Base-by-base conservation (phyloP, 1,140 invertebrate genomes). In the Grapholita molesta region DNA sequence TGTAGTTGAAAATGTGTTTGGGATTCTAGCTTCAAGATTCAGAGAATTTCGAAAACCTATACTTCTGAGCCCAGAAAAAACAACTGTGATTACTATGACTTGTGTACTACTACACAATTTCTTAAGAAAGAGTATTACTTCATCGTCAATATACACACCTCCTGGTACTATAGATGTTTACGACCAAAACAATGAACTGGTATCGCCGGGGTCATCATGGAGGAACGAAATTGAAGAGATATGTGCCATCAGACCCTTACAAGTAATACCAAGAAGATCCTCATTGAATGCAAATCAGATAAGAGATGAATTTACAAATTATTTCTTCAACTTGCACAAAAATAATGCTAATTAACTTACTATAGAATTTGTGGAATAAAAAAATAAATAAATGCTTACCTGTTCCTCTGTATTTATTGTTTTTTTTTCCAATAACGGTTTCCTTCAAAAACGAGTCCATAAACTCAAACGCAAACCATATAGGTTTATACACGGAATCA, bases 1-100 rank as follows among this genome's bases (percentile, higher is more conserved):
- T 64, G 81, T 88, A 12, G 81, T 93, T 7, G 92, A 94, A 80
- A 93, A 93, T 80, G 83, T 77, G 6, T 93, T 93, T 77, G 92
- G 92, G 5, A 90, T 93, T 57, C 64, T 93, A 33, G 68, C 85
- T 4, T 74, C 78, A 8, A 78, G 80, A 67, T 93, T 86, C 78
- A 64, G 86, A 66, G 74, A 91, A 25, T 86, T 92, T 33, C 73
- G 79, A 72, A 78, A 70, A 67, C 76, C 80, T 42, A 81, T 89
- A 2, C 33, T 61, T 38, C 21, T 88, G 0, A 23, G 80, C n/a
- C 57, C 68, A 12, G 69, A 80, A 53, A 82, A 78, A 64, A 76
- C 68, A 23, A 35, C 69, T 30, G 66, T 64, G 32, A 64, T 88
- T 67, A 72, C 76, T 9, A 68, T 76, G 74, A 70, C 69, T 5